Percentiles rank a stretch among this genome's conserved stretches.
These are phyloP conservation scores for Neodiprion virginianus DNA, from an alignment of 1,140 invertebrate species.

Conservation along the genomic window DNA sequence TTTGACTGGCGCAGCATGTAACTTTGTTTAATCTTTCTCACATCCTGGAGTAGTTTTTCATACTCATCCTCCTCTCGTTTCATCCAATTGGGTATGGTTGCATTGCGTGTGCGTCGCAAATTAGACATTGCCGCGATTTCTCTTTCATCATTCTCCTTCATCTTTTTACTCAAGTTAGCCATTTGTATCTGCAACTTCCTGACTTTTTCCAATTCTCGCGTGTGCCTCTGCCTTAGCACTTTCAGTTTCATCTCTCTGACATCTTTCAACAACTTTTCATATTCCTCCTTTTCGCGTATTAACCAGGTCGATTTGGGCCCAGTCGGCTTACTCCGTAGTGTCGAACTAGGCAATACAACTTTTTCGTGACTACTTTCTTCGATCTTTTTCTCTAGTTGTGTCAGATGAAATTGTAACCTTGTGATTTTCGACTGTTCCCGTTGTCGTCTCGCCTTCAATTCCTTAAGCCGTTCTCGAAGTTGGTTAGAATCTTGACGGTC, in stretches of 20 bases:
- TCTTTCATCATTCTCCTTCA: background rate
- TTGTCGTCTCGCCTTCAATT: constrained; percentile 26
- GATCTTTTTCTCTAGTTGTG: background rate
- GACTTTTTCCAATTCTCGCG: constrained; percentile 24
- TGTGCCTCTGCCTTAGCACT: constrained; percentile 23
- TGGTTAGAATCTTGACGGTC: constrained; percentile 25
- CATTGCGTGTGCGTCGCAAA: background rate
- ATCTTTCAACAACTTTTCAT: background rate
- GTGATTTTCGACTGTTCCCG: constrained; percentile 28
- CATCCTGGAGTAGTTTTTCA: constrained; percentile 28
- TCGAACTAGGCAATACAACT: background rate
- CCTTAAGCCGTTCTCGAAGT: constrained; percentile 27
- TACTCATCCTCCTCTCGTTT: constrained; percentile 28
- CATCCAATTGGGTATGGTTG: background rate
- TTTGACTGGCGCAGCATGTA: background rate
- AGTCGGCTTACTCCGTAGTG: background rate
- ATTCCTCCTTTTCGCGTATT: constrained; percentile 3
- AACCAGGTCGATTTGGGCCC: background rate
- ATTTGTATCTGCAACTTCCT: background rate
- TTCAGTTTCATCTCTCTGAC: constrained; percentile 17
- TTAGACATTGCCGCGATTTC: background rate
- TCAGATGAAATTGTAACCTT: constrained; percentile 22
- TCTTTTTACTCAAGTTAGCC: background rate
- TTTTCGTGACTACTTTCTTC: background rate
- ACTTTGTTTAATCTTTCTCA: constrained; percentile 28